Conservation (phyloP, 2,888 invertebrate species). For the Erannis defoliaria region DNA sequence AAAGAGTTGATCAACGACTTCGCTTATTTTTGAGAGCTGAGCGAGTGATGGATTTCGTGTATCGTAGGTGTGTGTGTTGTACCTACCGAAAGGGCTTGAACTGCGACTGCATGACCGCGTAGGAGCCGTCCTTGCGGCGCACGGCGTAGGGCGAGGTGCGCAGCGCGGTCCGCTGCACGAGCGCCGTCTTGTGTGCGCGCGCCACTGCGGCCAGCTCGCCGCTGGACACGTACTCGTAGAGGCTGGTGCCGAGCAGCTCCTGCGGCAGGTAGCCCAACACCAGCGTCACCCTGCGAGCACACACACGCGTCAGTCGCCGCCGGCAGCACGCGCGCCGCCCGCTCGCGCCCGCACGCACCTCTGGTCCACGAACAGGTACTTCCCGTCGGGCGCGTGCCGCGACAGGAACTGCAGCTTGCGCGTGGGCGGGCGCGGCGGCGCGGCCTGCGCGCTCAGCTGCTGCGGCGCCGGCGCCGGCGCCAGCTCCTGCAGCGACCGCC, state of each 20-base stretch:
- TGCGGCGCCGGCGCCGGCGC: slow-evolving; percentile 74
- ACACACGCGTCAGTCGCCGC: slow-evolving; percentile 45
- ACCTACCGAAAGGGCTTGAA: slow-evolving; percentile 93
- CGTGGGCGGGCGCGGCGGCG: slow-evolving; percentile 66
- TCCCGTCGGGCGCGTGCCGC: slow-evolving; percentile 95
- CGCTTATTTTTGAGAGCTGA: too few species aligned
- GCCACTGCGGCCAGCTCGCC: slow-evolving; percentile 93
- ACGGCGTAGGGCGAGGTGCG: slow-evolving; percentile 92
- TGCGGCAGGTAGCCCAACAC: slow-evolving; percentile 97
- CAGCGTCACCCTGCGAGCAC: slow-evolving; percentile 90
- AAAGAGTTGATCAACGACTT: too few species aligned
- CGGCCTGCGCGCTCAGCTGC: slow-evolving; percentile 1
- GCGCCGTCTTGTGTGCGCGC: slow-evolving; percentile 93
- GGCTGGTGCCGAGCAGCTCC: slow-evolving; percentile 95
- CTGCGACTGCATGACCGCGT: slow-evolving; percentile 91
- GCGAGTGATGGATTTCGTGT: not conserved
- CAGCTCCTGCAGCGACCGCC: slow-evolving; percentile 89
- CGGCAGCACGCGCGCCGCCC: too few species aligned
- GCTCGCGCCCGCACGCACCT: slow-evolving; percentile 83
- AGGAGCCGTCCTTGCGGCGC: slow-evolving; percentile 92
- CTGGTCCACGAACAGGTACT: slow-evolving; percentile 97
- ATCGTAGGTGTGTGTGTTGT: not conserved
- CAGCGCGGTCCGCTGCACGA: slow-evolving; percentile 88
- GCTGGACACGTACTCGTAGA: slow-evolving; percentile 96
- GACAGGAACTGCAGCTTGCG: slow-evolving; percentile 92